These are phyloP conservation scores for Andrena haemorrhoa DNA, from an alignment of 2,888 invertebrate species.

Conservation along the genomic window DNA sequence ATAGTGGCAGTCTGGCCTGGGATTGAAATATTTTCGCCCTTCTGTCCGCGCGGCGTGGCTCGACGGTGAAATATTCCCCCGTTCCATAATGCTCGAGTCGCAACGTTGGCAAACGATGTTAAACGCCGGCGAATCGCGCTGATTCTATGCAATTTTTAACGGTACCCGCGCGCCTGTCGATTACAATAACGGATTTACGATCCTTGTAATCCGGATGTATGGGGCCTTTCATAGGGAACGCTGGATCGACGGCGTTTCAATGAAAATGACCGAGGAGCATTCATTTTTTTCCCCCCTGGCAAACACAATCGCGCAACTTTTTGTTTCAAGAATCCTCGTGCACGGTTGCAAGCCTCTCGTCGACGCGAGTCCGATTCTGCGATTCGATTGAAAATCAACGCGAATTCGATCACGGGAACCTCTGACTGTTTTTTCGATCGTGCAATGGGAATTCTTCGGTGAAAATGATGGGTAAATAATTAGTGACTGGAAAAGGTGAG, in stretches of 20 bases:
- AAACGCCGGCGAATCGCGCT: conserved; percentile 24
- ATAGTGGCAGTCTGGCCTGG: conserved; percentile 10
- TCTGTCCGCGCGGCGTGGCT: neutral
- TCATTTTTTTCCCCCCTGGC: neutral
- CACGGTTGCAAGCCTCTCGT: neutral
- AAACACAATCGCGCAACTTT: conserved; percentile 7
- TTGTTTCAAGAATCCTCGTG: neutral
- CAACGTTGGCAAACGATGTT: conserved; percentile 33
- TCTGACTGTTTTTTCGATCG: too few species aligned
- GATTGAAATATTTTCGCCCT: conserved; percentile 31
- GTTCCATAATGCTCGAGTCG: conserved; percentile 27
- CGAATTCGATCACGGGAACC: too few species aligned
- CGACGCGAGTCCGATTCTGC: neutral
- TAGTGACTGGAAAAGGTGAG: too few species aligned
- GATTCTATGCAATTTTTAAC: conserved; percentile 25
- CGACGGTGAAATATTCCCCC: conserved; percentile 27
- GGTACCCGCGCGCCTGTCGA: conserved; percentile 12
- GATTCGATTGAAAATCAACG: neutral
- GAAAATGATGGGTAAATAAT: too few species aligned
- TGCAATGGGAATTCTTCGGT: too few species aligned
- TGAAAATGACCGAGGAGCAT: neutral
- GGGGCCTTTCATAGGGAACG: conserved; percentile 2
- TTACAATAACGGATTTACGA: conserved; percentile 35
- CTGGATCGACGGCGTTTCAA: neutral
- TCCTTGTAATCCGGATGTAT: conserved; percentile 18